Percentiles rank a stretch among this genome's conserved stretches.
These are phyloP conservation scores for Saguinus imperator DNA, from an alignment of 2,113 vertebrate genomes.

Conservation along the genomic window DNA sequence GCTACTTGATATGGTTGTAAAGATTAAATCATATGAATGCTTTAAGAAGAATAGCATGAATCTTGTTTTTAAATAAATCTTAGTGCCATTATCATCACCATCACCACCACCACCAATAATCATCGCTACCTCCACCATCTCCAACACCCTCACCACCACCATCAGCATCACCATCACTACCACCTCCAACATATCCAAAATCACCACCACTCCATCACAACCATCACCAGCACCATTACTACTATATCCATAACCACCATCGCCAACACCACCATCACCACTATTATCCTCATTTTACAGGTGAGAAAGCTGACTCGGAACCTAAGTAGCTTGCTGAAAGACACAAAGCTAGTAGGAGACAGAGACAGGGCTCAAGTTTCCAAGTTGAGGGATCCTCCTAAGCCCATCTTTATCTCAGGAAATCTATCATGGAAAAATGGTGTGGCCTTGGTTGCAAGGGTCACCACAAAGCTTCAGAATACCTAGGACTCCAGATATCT, in stretches of 20 bases:
- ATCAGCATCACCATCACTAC: not conserved
- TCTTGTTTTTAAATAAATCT: not conserved
- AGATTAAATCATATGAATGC: not conserved
- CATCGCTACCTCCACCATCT: not conserved
- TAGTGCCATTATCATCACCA: too few relatives aligned
- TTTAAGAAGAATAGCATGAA: not conserved
- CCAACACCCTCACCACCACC: not conserved
- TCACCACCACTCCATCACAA: not conserved
- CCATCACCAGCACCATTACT: fast-evolving
- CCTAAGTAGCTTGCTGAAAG: not conserved
- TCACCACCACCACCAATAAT: not conserved
- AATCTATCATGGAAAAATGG: not conserved
- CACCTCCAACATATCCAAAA: not conserved
- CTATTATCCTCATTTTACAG: not conserved
- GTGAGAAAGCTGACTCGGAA: not conserved
- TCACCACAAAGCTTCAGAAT: not conserved
- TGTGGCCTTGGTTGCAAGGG: not conserved
- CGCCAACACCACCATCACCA: too few relatives aligned
- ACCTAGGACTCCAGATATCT: not conserved
- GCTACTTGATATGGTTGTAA: not conserved
- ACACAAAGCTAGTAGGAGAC: not conserved
- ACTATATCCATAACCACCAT: not conserved
- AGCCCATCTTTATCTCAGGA: not conserved
- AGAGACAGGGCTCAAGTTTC: not conserved
- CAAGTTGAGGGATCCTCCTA: not conserved